Evolutionary conservation across 1,140 invertebrate species (phyloP).

Genomic region (Pectinophora gossypiella): DNA sequence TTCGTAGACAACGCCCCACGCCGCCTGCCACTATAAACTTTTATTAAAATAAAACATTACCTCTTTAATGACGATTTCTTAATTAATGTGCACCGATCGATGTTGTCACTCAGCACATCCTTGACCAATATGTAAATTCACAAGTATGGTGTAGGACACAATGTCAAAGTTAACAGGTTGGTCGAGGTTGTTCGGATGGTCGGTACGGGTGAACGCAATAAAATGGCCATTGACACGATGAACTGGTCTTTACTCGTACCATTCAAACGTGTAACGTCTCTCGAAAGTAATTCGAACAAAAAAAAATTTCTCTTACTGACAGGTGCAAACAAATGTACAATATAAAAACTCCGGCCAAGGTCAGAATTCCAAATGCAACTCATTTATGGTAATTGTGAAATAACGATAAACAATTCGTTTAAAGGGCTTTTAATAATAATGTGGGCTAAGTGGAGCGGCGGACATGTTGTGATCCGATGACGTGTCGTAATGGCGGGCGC

Average conservation of each 20-base stretch:
- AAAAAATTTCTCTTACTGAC: not conserved
- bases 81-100: too few species aligned
- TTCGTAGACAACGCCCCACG: slow-evolving; percentile 24
- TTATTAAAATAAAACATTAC: too few species aligned
- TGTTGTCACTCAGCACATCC: too few species aligned
- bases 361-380: not conserved
- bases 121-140: not conserved
- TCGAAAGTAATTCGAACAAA: too few species aligned
- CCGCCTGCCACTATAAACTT: too few species aligned
- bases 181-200: too few species aligned
- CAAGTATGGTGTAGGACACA: not conserved
- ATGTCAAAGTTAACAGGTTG: not conserved
- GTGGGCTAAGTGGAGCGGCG: slow-evolving; percentile 9
- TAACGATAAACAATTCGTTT: not conserved
- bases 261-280: too few species aligned
- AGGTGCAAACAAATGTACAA: not conserved
- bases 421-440: not conserved
- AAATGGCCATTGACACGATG: not conserved
- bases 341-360: too few species aligned
- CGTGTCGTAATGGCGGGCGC: slow-evolving; percentile 50
- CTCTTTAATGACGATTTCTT: too few species aligned
- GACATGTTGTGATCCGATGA: slow-evolving; percentile 35
- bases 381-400: not conserved
- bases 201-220: too few species aligned
- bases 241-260: not conserved